These are phyloP conservation scores for Crax fasciolata DNA, from an alignment of 2,797 vertebrate species.

Conservation along the genomic window DNA sequence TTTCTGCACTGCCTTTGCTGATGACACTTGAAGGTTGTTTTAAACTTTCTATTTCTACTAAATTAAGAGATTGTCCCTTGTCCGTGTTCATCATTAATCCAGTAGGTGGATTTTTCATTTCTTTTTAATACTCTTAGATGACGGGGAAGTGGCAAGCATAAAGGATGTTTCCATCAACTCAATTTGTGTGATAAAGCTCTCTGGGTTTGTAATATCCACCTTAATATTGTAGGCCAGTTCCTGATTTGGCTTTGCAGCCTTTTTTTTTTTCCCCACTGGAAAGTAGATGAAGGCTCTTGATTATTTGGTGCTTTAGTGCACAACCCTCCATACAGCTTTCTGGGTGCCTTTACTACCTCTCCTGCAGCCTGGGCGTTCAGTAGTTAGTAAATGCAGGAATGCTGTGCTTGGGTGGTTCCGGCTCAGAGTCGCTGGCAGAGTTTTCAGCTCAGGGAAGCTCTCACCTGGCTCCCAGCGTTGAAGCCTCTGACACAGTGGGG, in stretches of 20 bases:
- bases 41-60: conserved; percentile 52
- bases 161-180: neutral
- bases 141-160: neutral
- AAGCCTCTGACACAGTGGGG: neutral
- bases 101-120: neutral
- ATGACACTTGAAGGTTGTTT: conserved; percentile 73
- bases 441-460: neutral
- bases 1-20: conserved; percentile 57
- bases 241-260: neutral
- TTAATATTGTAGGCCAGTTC: neutral
- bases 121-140: conserved; percentile 13
- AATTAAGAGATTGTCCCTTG: conserved; percentile 62
- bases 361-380: neutral
- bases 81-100: conserved; percentile 55
- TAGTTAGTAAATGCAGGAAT: neutral
- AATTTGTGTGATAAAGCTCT: neutral
- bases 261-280: neutral
- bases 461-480: neutral
- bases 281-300: neutral
- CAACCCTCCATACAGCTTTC: neutral
- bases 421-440: neutral
- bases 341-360: neutral
- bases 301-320: neutral
- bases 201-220: neutral
- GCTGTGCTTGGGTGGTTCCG: neutral